phyloP scores from a whole-genome alignment of 1,140 invertebrate species.

The Ectropis grisescens region DNA sequence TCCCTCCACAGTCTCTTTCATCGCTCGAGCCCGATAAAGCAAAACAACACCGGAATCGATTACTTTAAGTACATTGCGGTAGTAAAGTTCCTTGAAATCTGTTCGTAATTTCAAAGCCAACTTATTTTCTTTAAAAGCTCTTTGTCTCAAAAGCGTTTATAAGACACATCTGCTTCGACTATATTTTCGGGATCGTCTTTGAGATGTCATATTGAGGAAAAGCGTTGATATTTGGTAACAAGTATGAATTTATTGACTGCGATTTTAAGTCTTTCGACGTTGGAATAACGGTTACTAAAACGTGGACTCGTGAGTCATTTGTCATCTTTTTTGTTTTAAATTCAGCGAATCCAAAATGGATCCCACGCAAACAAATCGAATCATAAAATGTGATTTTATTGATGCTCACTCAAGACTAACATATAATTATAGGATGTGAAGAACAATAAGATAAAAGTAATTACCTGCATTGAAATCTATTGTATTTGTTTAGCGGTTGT shows the following conservation, averaged over 20 bases:
- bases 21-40: too few species aligned
- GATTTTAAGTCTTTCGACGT: constrained; percentile 5
- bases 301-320: too few species aligned
- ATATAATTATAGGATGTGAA: too few species aligned
- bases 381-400: too few species aligned
- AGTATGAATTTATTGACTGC: constrained; percentile 4
- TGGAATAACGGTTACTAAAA: constrained; percentile 1
- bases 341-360: too few species aligned
- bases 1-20: too few species aligned
- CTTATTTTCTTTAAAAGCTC: constrained; percentile 13
- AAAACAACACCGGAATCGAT: background rate
- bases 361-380: too few species aligned
- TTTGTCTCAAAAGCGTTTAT: constrained; percentile 20
- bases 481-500: too few species aligned
- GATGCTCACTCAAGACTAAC: too few species aligned
- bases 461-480: too few species aligned
- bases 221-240: constrained; percentile 23
- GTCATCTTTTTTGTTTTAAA: too few species aligned
- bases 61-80: background rate
- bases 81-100: background rate
- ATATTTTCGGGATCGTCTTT: constrained; percentile 25
- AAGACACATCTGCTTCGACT: constrained; percentile 31
- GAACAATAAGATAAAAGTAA: too few species aligned
- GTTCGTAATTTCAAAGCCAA: background rate
- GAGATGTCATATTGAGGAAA: constrained; percentile 21